Evolutionary conservation across 2,797 vertebrate species (phyloP).

Genomic region (Argentina silus): DNA sequence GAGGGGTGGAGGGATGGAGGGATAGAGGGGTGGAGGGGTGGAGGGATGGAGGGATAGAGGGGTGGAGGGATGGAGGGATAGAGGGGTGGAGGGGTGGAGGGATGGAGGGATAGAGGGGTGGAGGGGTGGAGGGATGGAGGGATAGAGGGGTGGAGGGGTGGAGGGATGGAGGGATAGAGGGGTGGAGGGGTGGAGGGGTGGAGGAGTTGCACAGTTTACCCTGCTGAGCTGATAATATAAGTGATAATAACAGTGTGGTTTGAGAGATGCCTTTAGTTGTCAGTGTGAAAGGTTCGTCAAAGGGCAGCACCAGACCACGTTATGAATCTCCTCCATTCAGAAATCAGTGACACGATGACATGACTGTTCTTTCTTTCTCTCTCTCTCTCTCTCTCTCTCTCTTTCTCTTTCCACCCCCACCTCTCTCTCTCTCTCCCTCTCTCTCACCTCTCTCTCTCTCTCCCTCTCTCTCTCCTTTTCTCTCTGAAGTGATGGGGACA

Average conservation of each 20-base stretch:
- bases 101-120: too few relatives aligned
- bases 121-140: too few relatives aligned
- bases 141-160: too few relatives aligned
- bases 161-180: too few relatives aligned
- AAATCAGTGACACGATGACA: not conserved
- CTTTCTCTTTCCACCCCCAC: not conserved
- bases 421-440: not conserved
- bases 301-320: not conserved
- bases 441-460: not conserved
- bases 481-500: not conserved
- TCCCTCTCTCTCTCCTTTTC: slow-evolving; percentile 4
- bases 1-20: slow-evolving; percentile 13
- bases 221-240: not conserved
- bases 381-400: not conserved
- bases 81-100: not conserved
- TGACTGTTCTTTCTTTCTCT: not conserved
- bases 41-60: not conserved
- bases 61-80: too few relatives aligned
- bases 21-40: not conserved
- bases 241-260: not conserved
- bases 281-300: not conserved
- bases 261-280: not conserved
- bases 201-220: not conserved
- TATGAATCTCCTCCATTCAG: not conserved
- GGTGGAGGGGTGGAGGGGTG: too few relatives aligned